Conservation (phyloP, 2,797 vertebrate genomes). For the Betta splendens region DNA sequence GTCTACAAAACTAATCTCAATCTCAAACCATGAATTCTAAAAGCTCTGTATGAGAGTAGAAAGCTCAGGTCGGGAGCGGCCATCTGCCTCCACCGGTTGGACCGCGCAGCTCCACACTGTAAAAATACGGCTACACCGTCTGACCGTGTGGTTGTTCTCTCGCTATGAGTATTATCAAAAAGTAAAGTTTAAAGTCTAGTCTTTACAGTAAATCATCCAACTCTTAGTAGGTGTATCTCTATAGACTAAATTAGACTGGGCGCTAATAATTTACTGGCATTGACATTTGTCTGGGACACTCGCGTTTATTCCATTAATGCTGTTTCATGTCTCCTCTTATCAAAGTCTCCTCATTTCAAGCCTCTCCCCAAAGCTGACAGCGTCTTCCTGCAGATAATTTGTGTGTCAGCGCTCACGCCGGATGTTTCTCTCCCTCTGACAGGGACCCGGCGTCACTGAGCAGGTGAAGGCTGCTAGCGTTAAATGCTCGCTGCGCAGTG, state of each 20-base stretch:
- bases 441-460: constrained; percentile 71
- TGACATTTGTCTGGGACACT: not conserved
- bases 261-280: not conserved
- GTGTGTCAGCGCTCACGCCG: constrained; percentile 24
- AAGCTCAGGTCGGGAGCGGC: no score
- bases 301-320: constrained; percentile 1
- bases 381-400: constrained; percentile 24
- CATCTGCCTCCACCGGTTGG: no score
- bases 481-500: constrained; percentile 58
- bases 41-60: no score
- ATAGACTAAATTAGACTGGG: not conserved
- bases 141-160: no score
- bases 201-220: no score
- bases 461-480: constrained; percentile 66
- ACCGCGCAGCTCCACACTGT: no score
- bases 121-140: no score
- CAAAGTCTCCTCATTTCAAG: not conserved
- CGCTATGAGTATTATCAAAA: no score
- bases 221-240: no score
- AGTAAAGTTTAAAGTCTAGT: no score
- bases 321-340: constrained; percentile 5
- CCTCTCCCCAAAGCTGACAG: not conserved
- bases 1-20: no score
- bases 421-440: constrained; percentile 46
- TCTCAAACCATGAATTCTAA: no score